Conservation (phyloP, 2,797 vertebrate genomes). For the Coendou prehensilis region DNA sequence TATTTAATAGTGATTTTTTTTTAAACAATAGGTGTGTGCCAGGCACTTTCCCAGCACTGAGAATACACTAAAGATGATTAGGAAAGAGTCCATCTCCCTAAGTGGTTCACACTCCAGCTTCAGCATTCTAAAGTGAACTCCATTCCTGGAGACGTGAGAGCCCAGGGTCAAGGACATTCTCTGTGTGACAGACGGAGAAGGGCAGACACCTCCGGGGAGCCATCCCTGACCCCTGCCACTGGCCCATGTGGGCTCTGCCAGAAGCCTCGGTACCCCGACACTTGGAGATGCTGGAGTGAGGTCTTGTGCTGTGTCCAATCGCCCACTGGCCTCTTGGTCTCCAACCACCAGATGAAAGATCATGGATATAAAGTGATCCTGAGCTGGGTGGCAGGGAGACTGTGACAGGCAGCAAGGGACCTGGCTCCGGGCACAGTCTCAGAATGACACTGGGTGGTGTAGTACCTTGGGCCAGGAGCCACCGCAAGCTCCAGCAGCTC, state of each 20-base stretch:
- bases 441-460: not conserved
- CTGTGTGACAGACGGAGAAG: not conserved
- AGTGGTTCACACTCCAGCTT: not conserved
- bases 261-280: not conserved
- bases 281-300: not conserved
- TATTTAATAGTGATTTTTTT: not conserved
- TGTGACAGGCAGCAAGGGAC: not conserved
- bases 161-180: rapidly evolving
- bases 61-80: not conserved
- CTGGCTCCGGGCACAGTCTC: not conserved
- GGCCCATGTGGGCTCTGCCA: rapidly evolving
- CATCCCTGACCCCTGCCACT: not conserved
- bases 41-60: not conserved
- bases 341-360: not conserved
- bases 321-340: not conserved
- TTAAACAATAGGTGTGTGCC: not conserved
- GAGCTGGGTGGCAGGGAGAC: no score
- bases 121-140: not conserved
- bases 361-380: not conserved
- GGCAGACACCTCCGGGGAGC: no score
- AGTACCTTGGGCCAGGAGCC: rapidly evolving
- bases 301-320: rapidly evolving
- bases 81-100: not conserved
- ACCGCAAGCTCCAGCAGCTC: not conserved
- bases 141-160: no score